Conservation (phyloP, 1,140 invertebrate species). For the Drosophila nannoptera region DNA sequence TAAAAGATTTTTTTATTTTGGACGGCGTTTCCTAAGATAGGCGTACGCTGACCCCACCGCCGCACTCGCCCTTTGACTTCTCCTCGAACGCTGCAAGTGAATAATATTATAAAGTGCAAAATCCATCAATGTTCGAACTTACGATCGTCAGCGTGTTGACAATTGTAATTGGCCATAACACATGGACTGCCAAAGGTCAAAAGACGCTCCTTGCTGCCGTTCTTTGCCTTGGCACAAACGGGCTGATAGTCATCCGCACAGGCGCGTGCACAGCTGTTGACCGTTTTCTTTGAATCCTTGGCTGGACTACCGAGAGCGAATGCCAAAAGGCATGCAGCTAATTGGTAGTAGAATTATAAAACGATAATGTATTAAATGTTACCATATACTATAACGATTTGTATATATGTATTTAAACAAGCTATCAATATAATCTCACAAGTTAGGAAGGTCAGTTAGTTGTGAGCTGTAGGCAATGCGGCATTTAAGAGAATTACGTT, state of each 20-base stretch:
- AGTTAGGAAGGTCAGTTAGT: constrained; percentile 23
- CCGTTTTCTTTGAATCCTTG: constrained; percentile 62
- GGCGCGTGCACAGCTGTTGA: constrained; percentile 36
- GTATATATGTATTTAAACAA: background rate
- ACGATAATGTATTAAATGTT: no score
- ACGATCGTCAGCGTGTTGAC: constrained; percentile 73
- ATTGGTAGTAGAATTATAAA: background rate
- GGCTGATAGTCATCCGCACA: constrained; percentile 66
- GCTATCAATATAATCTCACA: background rate
- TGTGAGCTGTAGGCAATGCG: constrained; percentile 1
- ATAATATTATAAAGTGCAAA: background rate
- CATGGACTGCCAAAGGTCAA: constrained; percentile 71
- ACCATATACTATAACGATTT: background rate
- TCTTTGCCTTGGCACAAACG: constrained; percentile 67
- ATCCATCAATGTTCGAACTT: constrained; percentile 62
- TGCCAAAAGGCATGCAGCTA: constrained; percentile 62
- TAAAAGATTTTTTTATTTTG: background rate
- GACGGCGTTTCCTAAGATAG: constrained; percentile 51
- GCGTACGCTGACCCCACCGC: constrained; percentile 72
- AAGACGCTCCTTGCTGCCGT: constrained; percentile 68
- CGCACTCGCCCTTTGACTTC: constrained; percentile 71
- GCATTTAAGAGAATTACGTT: no score
- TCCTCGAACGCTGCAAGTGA: constrained; percentile 59
- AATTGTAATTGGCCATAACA: constrained; percentile 74
- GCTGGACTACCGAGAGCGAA: constrained; percentile 52